Evolutionary conservation across 2,888 invertebrate species (phyloP).

Genomic region (Leistus spinibarbis): DNA sequence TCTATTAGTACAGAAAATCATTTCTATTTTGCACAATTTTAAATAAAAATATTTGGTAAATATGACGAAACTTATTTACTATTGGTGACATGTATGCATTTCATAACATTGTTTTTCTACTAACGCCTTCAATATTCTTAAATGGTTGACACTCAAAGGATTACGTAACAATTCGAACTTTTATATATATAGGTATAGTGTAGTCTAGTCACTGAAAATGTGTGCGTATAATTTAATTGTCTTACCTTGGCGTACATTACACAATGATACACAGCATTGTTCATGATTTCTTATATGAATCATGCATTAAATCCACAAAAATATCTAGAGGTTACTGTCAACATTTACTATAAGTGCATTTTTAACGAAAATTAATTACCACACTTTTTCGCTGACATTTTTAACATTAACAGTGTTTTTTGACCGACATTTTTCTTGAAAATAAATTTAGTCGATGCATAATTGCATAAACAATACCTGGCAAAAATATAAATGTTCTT

Average conservation of each 20-base stretch:
- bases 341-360: neutral
- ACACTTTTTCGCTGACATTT: no score
- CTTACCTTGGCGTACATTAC: conserved; percentile 23
- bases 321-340: neutral
- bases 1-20: neutral
- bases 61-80: neutral
- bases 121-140: conserved; percentile 13
- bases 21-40: neutral
- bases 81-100: neutral
- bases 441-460: no score
- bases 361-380: no score
- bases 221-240: conserved; percentile 15
- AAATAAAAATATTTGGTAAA: neutral
- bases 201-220: neutral
- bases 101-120: conserved; percentile 11
- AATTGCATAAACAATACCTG: no score
- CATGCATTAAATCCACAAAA: neutral
- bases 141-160: conserved; percentile 13
- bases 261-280: neutral
- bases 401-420: no score
- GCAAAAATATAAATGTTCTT: no score
- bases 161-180: conserved; percentile 8
- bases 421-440: no score
- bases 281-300: neutral
- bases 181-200: conserved; percentile 4